Conservation (phyloP, 1,140 invertebrate genomes). For the Cydia pomonella region DNA sequence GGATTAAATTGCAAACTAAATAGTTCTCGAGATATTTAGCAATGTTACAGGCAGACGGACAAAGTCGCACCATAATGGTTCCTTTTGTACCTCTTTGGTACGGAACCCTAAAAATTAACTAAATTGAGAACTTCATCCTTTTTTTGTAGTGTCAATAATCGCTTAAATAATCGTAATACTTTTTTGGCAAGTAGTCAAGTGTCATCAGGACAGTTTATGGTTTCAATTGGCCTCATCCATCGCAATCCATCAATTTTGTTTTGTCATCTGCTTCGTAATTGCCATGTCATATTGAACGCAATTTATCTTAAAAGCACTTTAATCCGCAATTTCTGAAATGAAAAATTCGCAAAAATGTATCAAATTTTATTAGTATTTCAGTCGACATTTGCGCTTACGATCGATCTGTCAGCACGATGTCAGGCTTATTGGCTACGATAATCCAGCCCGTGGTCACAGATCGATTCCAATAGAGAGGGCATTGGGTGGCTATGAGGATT, state of each 20-base stretch:
- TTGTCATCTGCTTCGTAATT: conserved; percentile 15
- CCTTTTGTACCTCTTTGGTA: too few species aligned
- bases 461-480: too few species aligned
- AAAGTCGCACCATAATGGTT: too few species aligned
- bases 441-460: too few species aligned
- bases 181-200: conserved; percentile 14
- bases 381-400: neutral
- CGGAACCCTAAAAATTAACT: too few species aligned
- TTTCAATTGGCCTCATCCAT: conserved; percentile 10
- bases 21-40: too few species aligned
- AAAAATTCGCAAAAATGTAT: neutral
- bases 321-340: neutral
- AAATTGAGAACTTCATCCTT: too few species aligned
- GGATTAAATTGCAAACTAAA: too few species aligned
- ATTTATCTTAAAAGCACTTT: conserved; percentile 17
- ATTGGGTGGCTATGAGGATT: too few species aligned
- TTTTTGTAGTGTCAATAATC: neutral
- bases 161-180: neutral
- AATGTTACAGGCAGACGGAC: too few species aligned
- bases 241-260: conserved; percentile 21
- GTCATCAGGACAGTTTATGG: neutral
- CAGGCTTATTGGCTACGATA: too few species aligned
- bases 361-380: neutral
- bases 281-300: neutral
- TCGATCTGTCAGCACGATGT: neutral